Percentiles rank a stretch among this genome's conserved stretches.
phyloP scores from a whole-genome alignment of 2,888 invertebrate species.

The Eupeodes luniger region DNA sequence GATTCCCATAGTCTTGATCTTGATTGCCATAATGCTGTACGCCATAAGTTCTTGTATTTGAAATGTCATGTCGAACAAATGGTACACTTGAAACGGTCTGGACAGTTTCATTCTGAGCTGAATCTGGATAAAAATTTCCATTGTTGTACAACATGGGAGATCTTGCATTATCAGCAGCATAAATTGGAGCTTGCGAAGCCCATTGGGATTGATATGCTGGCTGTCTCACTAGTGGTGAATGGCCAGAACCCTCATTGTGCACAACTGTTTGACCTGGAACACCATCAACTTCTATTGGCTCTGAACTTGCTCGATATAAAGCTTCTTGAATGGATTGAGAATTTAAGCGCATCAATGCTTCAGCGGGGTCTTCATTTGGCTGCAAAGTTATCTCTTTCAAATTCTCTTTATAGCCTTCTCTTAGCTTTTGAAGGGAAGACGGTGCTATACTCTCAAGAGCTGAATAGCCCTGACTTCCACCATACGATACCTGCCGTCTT shows the following conservation, averaged over 20 bases:
- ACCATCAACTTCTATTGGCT: constrained; percentile 79
- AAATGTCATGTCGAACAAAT: background rate
- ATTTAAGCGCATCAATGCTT: constrained; percentile 82
- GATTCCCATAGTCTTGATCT: constrained; percentile 1
- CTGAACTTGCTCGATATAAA: constrained; percentile 79
- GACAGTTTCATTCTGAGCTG: constrained; percentile 17
- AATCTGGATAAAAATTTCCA: constrained; percentile 32
- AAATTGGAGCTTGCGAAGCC: constrained; percentile 8
- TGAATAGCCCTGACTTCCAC: constrained; percentile 78
- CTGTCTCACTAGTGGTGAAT: too few species aligned
- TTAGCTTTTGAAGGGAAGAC: constrained; percentile 79
- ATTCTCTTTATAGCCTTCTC: constrained; percentile 80
- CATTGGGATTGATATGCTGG: background rate
- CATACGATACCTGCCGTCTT: constrained; percentile 42
- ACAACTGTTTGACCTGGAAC: constrained; percentile 13
- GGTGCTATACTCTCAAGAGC: constrained; percentile 81
- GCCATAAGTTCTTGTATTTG: background rate
- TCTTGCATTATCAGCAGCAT: constrained; percentile 19
- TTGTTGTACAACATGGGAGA: constrained; percentile 46
- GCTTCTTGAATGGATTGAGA: constrained; percentile 81
- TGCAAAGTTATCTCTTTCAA: constrained; percentile 82
- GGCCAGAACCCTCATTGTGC: background rate
- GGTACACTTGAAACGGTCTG: background rate
- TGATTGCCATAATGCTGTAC: background rate
- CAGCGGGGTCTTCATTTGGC: constrained; percentile 81